Percentiles rank a stretch among this genome's conserved stretches.
These are phyloP conservation scores for Leucozona laternaria DNA, from an alignment of 2,888 invertebrate species.

Conservation along the genomic window DNA sequence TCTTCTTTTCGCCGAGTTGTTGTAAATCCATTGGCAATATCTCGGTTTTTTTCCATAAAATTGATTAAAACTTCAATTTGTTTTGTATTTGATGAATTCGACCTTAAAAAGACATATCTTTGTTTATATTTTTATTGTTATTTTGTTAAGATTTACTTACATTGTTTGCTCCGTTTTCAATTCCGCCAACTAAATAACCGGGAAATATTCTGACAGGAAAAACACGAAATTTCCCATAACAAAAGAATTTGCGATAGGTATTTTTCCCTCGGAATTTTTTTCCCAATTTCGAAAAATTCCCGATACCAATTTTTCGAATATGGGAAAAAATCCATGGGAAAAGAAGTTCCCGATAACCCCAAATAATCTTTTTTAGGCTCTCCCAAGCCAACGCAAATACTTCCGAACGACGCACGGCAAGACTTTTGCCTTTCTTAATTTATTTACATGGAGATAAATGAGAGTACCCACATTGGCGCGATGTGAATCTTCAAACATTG, in stretches of 20 bases:
- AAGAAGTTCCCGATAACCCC: no score
- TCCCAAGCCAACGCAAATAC: no score
- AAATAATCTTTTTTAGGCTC: no score
- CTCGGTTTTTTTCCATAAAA: constrained; percentile 3
- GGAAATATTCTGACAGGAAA: not conserved
- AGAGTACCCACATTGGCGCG: no score
- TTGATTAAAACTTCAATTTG: not conserved
- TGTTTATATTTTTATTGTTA: not conserved
- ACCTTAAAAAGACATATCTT: not conserved
- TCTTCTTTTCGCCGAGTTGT: constrained; percentile 5
- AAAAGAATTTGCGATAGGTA: constrained; percentile 23
- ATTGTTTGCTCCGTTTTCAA: constrained; percentile 15
- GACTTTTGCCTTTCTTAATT: no score
- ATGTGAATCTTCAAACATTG: no score
- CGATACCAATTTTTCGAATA: constrained; percentile 18
- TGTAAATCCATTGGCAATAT: not conserved
- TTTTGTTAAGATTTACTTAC: constrained; percentile 12
- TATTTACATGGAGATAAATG: no score
- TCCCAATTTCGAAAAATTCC: no score
- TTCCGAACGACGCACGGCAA: no score
- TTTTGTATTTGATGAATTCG: no score
- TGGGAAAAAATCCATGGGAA: no score
- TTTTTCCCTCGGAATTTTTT: constrained; percentile 29
- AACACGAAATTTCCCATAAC: constrained; percentile 11
- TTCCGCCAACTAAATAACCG: constrained; percentile 3